These are phyloP conservation scores for Piaya cayana DNA, from an alignment of 2,113 vertebrate genomes.

Conservation along the genomic window DNA sequence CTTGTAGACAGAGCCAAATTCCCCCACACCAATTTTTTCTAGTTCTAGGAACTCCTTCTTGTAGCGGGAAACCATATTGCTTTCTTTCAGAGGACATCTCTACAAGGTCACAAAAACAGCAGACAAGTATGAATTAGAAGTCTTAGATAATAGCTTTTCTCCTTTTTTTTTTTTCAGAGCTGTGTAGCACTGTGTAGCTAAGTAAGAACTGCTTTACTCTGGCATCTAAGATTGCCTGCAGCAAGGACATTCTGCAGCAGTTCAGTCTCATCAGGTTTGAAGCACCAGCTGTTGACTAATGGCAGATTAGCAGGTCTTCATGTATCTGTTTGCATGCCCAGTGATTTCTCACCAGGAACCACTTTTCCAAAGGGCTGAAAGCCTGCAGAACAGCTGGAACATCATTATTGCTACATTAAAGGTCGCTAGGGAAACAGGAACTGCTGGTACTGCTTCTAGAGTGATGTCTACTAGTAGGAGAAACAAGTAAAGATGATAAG, in stretches of 20 bases:
- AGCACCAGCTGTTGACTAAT: background rate
- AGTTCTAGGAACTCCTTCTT: constrained; percentile 94
- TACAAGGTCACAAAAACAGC: constrained; percentile 63
- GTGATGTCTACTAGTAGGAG: background rate
- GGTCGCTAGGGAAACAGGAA: background rate
- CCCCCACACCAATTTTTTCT: constrained; percentile 89
- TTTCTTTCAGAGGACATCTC: constrained; percentile 83
- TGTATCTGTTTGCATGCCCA: background rate
- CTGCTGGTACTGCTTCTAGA: background rate
- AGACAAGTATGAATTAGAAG: background rate
- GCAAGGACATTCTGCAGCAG: background rate
- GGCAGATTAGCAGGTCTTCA: background rate
- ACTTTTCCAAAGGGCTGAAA: background rate
- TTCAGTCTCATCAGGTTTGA: background rate
- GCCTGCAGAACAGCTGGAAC: background rate
- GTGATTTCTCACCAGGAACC: background rate
- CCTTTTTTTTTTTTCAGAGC: background rate
- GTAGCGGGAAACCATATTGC: constrained; percentile 91
- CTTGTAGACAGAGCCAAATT: constrained; percentile 93
- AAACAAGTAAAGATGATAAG: background rate
- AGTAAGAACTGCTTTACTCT: background rate
- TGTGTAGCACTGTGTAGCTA: background rate
- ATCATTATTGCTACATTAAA: background rate
- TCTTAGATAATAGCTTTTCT: background rate
- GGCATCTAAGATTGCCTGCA: background rate